phyloP scores from a whole-genome alignment of 2,888 invertebrate species.

The Pocota personata region DNA sequence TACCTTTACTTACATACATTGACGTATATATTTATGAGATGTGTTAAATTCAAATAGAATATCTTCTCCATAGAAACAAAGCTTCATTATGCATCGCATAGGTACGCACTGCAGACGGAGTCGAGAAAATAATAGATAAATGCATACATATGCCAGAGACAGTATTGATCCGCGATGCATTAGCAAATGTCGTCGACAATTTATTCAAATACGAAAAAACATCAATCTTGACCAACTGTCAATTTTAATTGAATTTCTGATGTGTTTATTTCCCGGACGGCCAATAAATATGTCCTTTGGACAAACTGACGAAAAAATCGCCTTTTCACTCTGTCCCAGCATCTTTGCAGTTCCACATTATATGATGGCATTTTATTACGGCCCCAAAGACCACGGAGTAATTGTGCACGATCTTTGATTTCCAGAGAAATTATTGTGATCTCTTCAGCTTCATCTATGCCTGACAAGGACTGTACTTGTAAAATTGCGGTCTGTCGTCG shows the following conservation, averaged over 20 bases:
- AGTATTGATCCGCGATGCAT: conserved; percentile 63
- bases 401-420: conserved; percentile 74
- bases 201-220: conserved; percentile 69
- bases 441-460: conserved; percentile 69
- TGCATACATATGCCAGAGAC: conserved; percentile 15
- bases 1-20: too few species aligned
- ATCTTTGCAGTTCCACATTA: conserved; percentile 38
- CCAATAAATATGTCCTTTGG: conserved; percentile 73
- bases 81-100: background rate
- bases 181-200: conserved; percentile 57
- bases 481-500: conserved; percentile 57
- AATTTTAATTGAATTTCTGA: conserved; percentile 75
- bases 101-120: conserved; percentile 14
- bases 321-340: conserved; percentile 27
- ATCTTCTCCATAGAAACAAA: background rate
- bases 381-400: conserved; percentile 70
- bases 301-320: conserved; percentile 72
- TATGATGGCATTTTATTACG: conserved; percentile 66
- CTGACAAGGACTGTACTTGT: conserved; percentile 73
- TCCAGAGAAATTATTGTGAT: conserved; percentile 71
- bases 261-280: conserved; percentile 73
- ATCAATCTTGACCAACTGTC: conserved; percentile 75
- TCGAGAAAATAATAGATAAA: background rate
- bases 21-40: background rate
- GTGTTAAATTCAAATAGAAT: too few species aligned